Conservation (phyloP, 2,797 vertebrate species). For the Typhlichthys eigenmanni region DNA sequence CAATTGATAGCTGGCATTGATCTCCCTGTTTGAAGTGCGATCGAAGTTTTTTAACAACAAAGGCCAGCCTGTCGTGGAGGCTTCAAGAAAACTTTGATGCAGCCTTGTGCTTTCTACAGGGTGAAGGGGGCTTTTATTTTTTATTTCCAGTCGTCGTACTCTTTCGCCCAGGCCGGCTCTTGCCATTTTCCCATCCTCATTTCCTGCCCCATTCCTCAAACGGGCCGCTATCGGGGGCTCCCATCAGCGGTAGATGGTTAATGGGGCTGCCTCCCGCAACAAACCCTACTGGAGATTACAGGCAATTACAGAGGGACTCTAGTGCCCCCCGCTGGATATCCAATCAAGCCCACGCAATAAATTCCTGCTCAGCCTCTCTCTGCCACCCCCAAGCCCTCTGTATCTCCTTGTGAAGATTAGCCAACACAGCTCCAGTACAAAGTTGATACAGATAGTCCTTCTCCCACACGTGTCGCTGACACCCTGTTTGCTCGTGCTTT, state of each 20-base stretch:
- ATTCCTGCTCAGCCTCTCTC: conserved; percentile 35
- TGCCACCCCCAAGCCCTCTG: conserved; percentile 19
- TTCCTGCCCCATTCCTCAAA: conserved; percentile 30
- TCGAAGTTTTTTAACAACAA: conserved; percentile 49
- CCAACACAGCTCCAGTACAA: conserved; percentile 54
- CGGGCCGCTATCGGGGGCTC: conserved; percentile 48
- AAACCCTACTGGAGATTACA: conserved; percentile 63
- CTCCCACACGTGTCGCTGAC: conserved; percentile 53
- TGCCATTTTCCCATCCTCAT: neutral
- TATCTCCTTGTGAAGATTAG: conserved; percentile 63
- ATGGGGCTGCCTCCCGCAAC: conserved; percentile 49
- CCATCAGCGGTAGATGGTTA: conserved; percentile 57
- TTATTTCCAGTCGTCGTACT: neutral
- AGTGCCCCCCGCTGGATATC: conserved; percentile 55
- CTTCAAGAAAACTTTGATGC: conserved; percentile 35
- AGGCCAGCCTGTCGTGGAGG: conserved; percentile 25
- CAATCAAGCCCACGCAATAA: conserved; percentile 59
- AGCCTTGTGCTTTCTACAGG: conserved; percentile 23
- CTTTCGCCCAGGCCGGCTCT: neutral
- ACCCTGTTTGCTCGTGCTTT: conserved; percentile 60
- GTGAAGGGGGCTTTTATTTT: neutral
- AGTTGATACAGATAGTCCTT: conserved; percentile 63
- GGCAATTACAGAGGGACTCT: conserved; percentile 52
- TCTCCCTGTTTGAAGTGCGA: conserved; percentile 36
- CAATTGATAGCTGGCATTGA: conserved; percentile 35